Percentiles rank a stretch among this genome's conserved stretches.
Evolutionary conservation across 2,113 vertebrate species (phyloP).

Genomic region (Cervus canadensis): DNA sequence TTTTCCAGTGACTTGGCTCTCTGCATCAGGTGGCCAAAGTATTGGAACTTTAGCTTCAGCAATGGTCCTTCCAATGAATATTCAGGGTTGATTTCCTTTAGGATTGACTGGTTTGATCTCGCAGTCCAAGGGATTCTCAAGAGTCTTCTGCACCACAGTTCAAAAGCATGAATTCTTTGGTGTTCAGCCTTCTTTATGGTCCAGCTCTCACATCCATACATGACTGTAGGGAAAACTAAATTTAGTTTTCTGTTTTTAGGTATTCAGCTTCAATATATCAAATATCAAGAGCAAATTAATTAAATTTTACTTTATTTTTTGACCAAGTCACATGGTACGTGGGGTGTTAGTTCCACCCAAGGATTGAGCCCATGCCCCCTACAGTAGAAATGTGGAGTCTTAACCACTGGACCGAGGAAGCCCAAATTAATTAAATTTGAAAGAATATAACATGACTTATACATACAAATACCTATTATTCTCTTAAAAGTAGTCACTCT

Average conservation of each 20-base stretch:
- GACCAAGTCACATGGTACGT: neutral
- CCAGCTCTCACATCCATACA: neutral
- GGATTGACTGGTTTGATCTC: neutral
- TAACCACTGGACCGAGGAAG: neutral
- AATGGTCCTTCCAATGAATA: neutral
- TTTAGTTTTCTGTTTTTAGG: slow-evolving; percentile 20
- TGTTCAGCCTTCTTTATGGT: neutral
- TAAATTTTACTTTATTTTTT: neutral
- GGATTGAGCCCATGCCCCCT: neutral
- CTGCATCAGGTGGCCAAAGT: neutral
- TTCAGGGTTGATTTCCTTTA: neutral
- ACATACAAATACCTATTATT: neutral
- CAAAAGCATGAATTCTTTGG: neutral
- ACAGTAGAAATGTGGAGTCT: neutral
- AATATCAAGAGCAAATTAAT: slow-evolving; percentile 1
- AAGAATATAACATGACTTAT: neutral
- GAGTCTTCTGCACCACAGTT: neutral
- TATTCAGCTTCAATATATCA: neutral
- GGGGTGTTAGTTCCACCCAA: neutral
- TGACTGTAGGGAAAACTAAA: neutral
- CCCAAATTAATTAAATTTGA: neutral
- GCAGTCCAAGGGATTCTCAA: neutral
- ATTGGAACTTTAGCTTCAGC: neutral
- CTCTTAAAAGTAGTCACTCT: neutral
- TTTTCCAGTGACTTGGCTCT: neutral